phyloP scores from a whole-genome alignment of 2,797 vertebrate species.

The Macropodus opercularis region DNA sequence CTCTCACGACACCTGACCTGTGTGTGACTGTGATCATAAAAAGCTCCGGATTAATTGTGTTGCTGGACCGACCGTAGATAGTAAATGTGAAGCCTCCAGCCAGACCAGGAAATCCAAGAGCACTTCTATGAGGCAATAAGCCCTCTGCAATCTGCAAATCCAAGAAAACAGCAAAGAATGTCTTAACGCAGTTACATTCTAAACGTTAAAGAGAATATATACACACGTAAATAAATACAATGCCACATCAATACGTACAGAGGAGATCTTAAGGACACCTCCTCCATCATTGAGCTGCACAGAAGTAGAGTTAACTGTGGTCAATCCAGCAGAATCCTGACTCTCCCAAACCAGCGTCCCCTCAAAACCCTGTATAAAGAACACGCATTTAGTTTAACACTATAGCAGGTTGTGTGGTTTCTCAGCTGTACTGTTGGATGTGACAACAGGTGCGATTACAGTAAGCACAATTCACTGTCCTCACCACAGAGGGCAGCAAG shows the following conservation, averaged over 20 bases:
- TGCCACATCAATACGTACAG: too few species aligned
- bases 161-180: constrained; percentile 16
- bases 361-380: constrained; percentile 89
- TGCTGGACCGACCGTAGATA: constrained; percentile 85
- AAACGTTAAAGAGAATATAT: constrained; percentile 6
- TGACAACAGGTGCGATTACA: background rate
- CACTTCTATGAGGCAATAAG: constrained; percentile 88
- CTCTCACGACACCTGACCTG: constrained; percentile 28
- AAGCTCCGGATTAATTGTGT: constrained; percentile 21
- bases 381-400: background rate
- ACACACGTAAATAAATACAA: too few species aligned
- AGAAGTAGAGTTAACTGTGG: constrained; percentile 86
- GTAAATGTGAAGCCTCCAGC: constrained; percentile 95
- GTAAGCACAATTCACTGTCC: too few species aligned
- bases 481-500: background rate
- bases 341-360: constrained; percentile 96
- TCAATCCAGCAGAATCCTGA: constrained; percentile 85
- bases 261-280: constrained; percentile 89
- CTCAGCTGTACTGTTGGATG: background rate
- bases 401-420: background rate
- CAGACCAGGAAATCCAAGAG: constrained; percentile 91
- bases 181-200: background rate
- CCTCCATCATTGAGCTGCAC: constrained; percentile 90
- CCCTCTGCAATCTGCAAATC: constrained; percentile 87
- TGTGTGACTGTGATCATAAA: constrained; percentile 32